phyloP scores from a whole-genome alignment of 2,797 vertebrate species.

The Caiman crocodilus region DNA sequence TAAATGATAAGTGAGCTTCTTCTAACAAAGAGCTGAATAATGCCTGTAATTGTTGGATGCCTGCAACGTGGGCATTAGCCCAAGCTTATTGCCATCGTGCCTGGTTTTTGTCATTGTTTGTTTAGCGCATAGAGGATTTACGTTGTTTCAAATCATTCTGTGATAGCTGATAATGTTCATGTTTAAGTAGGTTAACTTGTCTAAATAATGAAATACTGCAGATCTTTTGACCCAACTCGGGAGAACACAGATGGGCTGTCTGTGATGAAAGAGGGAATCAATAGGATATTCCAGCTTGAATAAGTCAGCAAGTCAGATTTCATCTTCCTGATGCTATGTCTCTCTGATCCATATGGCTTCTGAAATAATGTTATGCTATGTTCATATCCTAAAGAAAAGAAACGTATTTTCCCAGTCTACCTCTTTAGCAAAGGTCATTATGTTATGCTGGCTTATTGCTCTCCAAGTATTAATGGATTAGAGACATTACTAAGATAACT shows the following conservation, averaged over 20 bases:
- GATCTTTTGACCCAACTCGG: conserved; percentile 47
- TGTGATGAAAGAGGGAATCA: conserved; percentile 62
- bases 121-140: neutral
- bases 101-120: conserved; percentile 45
- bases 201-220: conserved; percentile 25
- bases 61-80: conserved; percentile 28
- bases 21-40: neutral
- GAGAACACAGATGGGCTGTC: conserved; percentile 46
- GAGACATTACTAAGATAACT: neutral
- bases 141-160: conserved; percentile 3
- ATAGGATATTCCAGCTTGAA: conserved; percentile 50
- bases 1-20: neutral
- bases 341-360: conserved; percentile 45
- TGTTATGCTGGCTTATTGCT: neutral
- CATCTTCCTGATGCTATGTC: conserved; percentile 32
- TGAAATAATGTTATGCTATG: neutral
- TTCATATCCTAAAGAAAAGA: conserved; percentile 1
- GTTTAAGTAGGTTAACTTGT: conserved; percentile 53
- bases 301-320: conserved; percentile 55
- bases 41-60: neutral
- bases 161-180: neutral
- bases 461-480: conserved; percentile 6
- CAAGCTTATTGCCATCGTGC: neutral
- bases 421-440: neutral
- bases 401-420: neutral